These are phyloP conservation scores for Sebastiscus tertius DNA, from an alignment of 2,797 vertebrate genomes.

Conservation along the genomic window DNA sequence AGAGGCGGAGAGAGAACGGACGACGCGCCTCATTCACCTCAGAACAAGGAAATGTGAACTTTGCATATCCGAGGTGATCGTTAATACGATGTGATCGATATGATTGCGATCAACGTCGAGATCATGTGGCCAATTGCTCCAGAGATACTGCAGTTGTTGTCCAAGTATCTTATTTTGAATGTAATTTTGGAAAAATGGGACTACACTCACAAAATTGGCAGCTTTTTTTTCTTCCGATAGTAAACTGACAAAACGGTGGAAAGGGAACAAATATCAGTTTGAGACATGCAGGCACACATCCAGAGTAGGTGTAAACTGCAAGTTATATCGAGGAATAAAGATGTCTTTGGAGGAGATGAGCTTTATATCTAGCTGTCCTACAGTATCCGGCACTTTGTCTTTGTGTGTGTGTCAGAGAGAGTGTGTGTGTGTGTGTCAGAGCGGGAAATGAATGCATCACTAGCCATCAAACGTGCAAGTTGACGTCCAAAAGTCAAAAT, in stretches of 20 bases:
- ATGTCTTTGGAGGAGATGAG: constrained; percentile 43
- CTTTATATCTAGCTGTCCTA: constrained; percentile 60
- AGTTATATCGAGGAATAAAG: constrained; percentile 19
- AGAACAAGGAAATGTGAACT: constrained; percentile 66
- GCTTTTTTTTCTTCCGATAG: constrained; percentile 52
- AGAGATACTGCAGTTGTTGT: constrained; percentile 39
- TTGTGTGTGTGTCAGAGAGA: neutral
- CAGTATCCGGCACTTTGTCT: constrained; percentile 57
- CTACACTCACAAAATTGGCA: constrained; percentile 59
- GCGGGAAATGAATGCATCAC: constrained; percentile 1
- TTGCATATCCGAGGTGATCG: constrained; percentile 36
- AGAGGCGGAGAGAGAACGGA: constrained; percentile 19
- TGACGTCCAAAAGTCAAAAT: neutral
- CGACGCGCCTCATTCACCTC: constrained; percentile 39
- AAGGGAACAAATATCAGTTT: constrained; percentile 66
- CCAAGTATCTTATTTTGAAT: constrained; percentile 67
- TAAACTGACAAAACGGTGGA: constrained; percentile 36
- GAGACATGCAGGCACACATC: constrained; percentile 5
- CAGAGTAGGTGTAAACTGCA: constrained; percentile 7
- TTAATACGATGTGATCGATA: constrained; percentile 4
- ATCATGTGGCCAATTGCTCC: constrained; percentile 12
- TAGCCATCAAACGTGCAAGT: neutral
- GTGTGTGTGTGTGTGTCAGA: constrained; percentile 7
- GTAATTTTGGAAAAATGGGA: constrained; percentile 59
- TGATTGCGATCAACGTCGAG: neutral